Evolutionary conservation across 2,113 vertebrate species (phyloP).

Genomic region (Clinocottus analis): DNA sequence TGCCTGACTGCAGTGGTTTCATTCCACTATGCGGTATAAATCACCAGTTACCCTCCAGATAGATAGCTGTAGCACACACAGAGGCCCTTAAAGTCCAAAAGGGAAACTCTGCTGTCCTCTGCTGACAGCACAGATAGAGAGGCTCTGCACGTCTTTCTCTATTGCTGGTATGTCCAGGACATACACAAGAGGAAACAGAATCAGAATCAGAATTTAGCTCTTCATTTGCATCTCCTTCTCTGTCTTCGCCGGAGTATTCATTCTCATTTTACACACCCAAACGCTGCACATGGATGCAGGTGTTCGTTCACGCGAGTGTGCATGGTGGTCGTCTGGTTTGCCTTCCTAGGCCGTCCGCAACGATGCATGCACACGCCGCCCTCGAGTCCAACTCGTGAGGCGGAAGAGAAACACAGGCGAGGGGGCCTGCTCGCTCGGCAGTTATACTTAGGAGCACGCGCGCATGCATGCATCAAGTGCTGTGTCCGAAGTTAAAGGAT

Average conservation of each 20-base stretch:
- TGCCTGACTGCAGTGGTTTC: constrained; percentile 2
- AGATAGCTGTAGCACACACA: too few relatives aligned
- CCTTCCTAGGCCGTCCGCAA: constrained; percentile 1
- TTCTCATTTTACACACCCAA: neutral
- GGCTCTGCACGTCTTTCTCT: neutral
- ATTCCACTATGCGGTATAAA: constrained; percentile 23
- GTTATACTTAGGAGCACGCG: constrained; percentile 34
- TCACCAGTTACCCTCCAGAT: constrained; percentile 21
- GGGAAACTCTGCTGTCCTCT: too few relatives aligned
- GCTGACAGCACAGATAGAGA: neutral
- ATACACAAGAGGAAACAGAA: neutral
- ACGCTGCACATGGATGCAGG: constrained; percentile 3
- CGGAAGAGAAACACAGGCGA: neutral
- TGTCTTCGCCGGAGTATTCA: neutral
- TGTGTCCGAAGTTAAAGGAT: constrained; percentile 75
- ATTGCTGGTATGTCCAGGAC: neutral
- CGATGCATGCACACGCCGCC: neutral
- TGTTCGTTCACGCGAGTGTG: constrained; percentile 38
- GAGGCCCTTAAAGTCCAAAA: too few relatives aligned
- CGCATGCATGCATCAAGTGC: constrained; percentile 66
- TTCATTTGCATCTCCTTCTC: neutral
- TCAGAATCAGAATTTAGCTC: neutral
- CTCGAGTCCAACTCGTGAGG: neutral
- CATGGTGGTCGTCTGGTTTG: neutral
- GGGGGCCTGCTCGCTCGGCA: neutral